These are phyloP conservation scores for Brachypterus glaber DNA, from an alignment of 2,888 invertebrate genomes.

Conservation along the genomic window DNA sequence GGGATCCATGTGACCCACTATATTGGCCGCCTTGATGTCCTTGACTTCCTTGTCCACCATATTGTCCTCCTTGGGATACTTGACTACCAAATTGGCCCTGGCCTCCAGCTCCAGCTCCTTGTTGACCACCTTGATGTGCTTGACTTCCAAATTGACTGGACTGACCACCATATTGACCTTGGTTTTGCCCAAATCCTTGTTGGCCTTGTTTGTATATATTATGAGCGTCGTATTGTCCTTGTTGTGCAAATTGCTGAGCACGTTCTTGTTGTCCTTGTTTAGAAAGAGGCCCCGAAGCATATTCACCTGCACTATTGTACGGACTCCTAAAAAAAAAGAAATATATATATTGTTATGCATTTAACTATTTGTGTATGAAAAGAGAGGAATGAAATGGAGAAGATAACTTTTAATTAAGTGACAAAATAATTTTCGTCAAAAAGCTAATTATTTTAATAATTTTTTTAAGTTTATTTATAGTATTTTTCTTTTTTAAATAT, in stretches of 20 bases:
- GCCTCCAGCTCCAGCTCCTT: conserved; percentile 3
- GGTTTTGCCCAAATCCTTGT: conserved; percentile 9
- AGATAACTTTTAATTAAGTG: background rate
- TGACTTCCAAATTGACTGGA: background rate
- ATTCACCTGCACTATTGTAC: conserved; percentile 28
- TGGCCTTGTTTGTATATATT: too few species aligned
- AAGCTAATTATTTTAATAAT: background rate
- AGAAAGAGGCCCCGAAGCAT: conserved; percentile 26
- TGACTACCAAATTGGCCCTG: background rate
- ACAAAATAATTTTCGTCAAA: conserved; percentile 4
- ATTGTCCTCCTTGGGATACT: background rate
- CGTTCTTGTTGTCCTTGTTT: conserved; percentile 21
- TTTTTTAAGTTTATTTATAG: conserved; percentile 1
- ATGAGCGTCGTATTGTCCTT: conserved; percentile 12
- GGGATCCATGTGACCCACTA: too few species aligned
- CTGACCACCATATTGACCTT: conserved; percentile 8
- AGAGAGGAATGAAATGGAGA: too few species aligned
- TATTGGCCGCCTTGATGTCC: too few species aligned
- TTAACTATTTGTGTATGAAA: too few species aligned
- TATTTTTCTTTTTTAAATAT: too few species aligned
- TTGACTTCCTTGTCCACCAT: background rate
- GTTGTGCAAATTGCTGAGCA: conserved; percentile 18
- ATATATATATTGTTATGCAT: background rate
- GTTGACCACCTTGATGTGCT: conserved; percentile 1
- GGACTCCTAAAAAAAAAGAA: conserved; percentile 18